Conservation (phyloP, 2,888 invertebrate species). For the Coleophora flavipennella region DNA sequence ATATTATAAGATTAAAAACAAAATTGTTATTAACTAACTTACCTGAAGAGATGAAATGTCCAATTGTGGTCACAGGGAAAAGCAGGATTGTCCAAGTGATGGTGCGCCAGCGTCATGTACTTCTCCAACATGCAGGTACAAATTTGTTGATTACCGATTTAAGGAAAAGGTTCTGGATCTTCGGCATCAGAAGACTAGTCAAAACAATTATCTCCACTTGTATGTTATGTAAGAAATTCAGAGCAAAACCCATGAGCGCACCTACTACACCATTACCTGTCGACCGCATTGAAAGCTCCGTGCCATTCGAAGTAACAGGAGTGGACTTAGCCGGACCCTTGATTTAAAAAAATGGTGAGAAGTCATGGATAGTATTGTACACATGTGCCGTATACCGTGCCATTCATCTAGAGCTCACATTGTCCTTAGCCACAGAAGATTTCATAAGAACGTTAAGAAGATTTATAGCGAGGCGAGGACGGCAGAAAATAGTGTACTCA, state of each 20-base stretch:
- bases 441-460: background rate
- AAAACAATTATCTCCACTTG: conserved; percentile 2
- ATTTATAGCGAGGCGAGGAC: conserved; percentile 2
- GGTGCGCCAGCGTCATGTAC: background rate
- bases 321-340: conserved; percentile 8
- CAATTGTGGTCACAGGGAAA: too few relatives aligned
- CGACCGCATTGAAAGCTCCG: background rate
- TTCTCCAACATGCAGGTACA: conserved; percentile 1
- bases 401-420: conserved; percentile 5
- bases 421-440: background rate
- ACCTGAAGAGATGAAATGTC: too few relatives aligned
- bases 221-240: conserved; percentile 3
- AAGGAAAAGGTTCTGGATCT: conserved; percentile 5
- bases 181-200: conserved; percentile 1
- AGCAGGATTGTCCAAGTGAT: background rate
- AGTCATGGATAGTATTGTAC: conserved; percentile 7
- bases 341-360: background rate
- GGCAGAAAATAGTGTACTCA: background rate
- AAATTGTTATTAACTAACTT: too few relatives aligned
- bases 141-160: background rate
- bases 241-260: background rate
- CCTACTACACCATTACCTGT: conserved; percentile 2
- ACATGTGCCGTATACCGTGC: conserved; percentile 9
- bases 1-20: too few relatives aligned
- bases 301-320: conserved; percentile 7